These are phyloP conservation scores for Hypomesus transpacificus DNA, from an alignment of 2,113 vertebrate species.

Conservation along the genomic window DNA sequence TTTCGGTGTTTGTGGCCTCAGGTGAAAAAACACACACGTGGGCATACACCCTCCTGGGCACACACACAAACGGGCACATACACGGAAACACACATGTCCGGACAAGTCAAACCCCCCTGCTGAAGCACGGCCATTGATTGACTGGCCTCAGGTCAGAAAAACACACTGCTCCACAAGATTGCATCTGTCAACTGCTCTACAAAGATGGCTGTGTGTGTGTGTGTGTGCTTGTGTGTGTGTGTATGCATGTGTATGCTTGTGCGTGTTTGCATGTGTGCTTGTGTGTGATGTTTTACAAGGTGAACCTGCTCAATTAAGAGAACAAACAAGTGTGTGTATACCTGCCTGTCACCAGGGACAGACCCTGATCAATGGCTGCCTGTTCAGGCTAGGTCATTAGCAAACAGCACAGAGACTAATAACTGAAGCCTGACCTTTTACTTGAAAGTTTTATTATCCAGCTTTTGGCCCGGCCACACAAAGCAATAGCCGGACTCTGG, in stretches of 20 bases:
- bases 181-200: conserved; percentile 20
- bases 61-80: not conserved
- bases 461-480: conserved; percentile 39
- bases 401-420: conserved; percentile 68
- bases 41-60: not conserved
- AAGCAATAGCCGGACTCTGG: conserved; percentile 37
- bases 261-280: not conserved
- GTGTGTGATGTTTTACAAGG: conserved; percentile 12
- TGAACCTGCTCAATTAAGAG: conserved; percentile 25
- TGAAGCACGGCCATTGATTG: conserved; percentile 5
- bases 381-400: conserved; percentile 67
- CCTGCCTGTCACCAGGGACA: conserved; percentile 18
- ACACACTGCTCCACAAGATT: conserved; percentile 13
- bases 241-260: conserved; percentile 13
- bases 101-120: not conserved
- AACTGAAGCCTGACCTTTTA: conserved; percentile 71
- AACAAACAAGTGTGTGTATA: conserved; percentile 29
- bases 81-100: not conserved
- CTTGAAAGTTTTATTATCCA: conserved; percentile 57
- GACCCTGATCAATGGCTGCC: conserved; percentile 38
- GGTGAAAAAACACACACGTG: not conserved
- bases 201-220: conserved; percentile 15
- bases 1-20: not conserved
- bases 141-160: conserved; percentile 3
- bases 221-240: conserved; percentile 2